Conservation (phyloP, 2,113 vertebrate genomes). For the Poeciliopsis retropinna region DNA sequence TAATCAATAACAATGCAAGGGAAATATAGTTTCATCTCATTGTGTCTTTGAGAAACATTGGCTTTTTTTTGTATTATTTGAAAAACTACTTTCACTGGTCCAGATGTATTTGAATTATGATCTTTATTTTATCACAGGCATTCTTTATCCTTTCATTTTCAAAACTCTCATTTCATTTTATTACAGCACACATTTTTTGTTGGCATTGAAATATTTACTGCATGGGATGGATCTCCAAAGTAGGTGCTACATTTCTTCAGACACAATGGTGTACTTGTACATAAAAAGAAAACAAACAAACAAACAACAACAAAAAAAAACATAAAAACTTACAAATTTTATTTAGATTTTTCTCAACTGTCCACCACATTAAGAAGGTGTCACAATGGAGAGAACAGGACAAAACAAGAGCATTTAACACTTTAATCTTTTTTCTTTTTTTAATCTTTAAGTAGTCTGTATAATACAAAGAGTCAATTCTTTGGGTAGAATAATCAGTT, state of each 20-base stretch:
- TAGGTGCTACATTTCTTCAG: slow-evolving; percentile 60
- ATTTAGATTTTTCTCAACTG: slow-evolving; percentile 31
- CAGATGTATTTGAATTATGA: background rate
- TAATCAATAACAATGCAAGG: background rate
- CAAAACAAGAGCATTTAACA: slow-evolving; percentile 46
- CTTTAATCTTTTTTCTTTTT: slow-evolving; percentile 20
- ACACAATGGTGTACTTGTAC: slow-evolving; percentile 58
- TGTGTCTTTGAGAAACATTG: background rate
- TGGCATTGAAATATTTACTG: slow-evolving; percentile 30
- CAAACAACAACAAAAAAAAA: slow-evolving; percentile 32
- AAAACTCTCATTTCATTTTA: slow-evolving; percentile 10
- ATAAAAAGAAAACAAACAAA: too few relatives aligned
- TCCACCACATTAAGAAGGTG: slow-evolving; percentile 58
- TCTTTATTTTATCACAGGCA: slow-evolving; percentile 47
- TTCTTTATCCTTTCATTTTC: slow-evolving; percentile 26
- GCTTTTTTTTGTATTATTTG: background rate
- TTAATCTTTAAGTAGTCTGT: slow-evolving; percentile 42
- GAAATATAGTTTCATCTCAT: background rate
- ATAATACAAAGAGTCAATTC: slow-evolving; percentile 18
- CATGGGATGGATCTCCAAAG: slow-evolving; percentile 61
- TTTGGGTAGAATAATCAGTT: slow-evolving; percentile 14
- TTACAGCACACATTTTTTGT: slow-evolving; percentile 13
- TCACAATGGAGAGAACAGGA: slow-evolving; percentile 51
- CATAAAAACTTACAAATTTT: slow-evolving; percentile 32
- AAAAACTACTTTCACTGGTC: background rate